A percentile compares a stretch with the other conserved stretches of the same genome.
phyloP scores from a whole-genome alignment of 1,140 invertebrate genomes.

The Ephestia elutella region DNA sequence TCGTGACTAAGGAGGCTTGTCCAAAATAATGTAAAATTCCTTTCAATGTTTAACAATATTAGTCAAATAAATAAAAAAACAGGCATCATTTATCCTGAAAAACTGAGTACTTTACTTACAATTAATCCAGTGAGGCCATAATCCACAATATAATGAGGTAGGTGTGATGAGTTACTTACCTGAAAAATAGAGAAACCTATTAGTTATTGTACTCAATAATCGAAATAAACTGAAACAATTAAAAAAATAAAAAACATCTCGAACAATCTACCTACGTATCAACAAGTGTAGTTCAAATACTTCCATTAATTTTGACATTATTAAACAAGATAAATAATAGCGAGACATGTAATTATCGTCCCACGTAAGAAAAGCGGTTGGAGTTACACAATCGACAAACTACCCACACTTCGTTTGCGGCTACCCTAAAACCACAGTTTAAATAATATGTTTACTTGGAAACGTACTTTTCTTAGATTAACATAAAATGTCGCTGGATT shows the following conservation, averaged over 20 bases:
- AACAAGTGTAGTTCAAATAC: not conserved
- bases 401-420: slow-evolving; percentile 36
- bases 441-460: slow-evolving; percentile 37
- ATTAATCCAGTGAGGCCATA: too few species aligned
- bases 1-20: too few species aligned
- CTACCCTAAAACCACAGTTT: slow-evolving; percentile 7
- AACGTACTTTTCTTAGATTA: slow-evolving; percentile 56
- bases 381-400: slow-evolving; percentile 52
- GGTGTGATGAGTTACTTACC: slow-evolving; percentile 25
- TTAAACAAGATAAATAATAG: slow-evolving; percentile 51
- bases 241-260: not conserved
- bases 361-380: slow-evolving; percentile 52
- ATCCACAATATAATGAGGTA: too few species aligned
- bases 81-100: too few species aligned
- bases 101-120: too few species aligned
- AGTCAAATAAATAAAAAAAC: too few species aligned
- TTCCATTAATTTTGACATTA: slow-evolving; percentile 40
- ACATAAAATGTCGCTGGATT: slow-evolving; percentile 57
- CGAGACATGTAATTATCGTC: slow-evolving; percentile 59
- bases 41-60: too few species aligned
- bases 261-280: not conserved
- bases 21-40: too few species aligned
- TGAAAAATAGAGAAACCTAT: slow-evolving; percentile 27
- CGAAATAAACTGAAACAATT: not conserved
- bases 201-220: not conserved